These are phyloP conservation scores for Cebidichthys violaceus DNA, from an alignment of 2,113 vertebrate genomes.

Conservation along the genomic window DNA sequence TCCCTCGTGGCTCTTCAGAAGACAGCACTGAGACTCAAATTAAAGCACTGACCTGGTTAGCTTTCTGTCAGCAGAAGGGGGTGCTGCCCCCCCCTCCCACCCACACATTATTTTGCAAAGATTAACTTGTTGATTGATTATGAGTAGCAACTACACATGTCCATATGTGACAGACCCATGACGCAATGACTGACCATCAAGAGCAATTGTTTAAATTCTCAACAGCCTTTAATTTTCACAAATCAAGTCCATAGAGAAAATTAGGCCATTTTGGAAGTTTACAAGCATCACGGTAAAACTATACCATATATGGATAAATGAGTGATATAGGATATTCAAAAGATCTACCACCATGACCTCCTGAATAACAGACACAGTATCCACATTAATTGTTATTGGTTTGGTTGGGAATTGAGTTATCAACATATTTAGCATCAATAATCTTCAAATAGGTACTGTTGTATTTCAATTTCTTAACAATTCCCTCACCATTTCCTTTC, in stretches of 20 bases:
- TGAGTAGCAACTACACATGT: constrained; percentile 15
- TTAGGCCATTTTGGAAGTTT: neutral
- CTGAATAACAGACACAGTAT: neutral
- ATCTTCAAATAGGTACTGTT: neutral
- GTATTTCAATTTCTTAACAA: neutral
- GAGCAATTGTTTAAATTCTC: neutral
- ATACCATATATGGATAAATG: neutral
- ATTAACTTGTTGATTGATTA: constrained; percentile 60
- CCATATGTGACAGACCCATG: neutral
- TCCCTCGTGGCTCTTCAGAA: constrained; percentile 65
- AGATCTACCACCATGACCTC: neutral
- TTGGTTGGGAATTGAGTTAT: neutral
- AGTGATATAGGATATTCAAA: neutral
- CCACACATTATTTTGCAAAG: constrained; percentile 45
- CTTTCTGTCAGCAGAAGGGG: constrained; percentile 55
- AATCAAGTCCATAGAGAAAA: neutral
- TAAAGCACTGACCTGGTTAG: constrained; percentile 77
- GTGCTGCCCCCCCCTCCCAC: constrained; percentile 26
- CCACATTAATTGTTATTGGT: neutral
- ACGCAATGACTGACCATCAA: neutral
- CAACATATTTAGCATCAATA: neutral
- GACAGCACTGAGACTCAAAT: constrained; percentile 61
- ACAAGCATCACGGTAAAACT: neutral
- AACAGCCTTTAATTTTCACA: neutral
- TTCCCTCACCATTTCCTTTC: neutral